Percentiles rank a stretch among this genome's conserved stretches.
Conservation (phyloP, 2,888 invertebrate genomes). For the Drosophila kambysellisi region DNA sequence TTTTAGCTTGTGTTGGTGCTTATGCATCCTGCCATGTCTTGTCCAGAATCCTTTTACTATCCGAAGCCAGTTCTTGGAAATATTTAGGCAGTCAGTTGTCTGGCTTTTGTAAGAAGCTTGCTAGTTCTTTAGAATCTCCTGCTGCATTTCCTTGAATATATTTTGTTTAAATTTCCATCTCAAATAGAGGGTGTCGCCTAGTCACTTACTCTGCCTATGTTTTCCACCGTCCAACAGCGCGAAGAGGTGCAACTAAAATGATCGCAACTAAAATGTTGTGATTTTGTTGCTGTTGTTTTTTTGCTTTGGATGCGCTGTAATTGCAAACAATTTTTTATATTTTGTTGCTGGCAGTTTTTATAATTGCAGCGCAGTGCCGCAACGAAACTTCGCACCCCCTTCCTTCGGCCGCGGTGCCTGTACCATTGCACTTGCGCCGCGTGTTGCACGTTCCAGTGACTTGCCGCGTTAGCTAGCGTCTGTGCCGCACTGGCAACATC, state of each 20-base stretch:
- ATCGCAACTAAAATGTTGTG: constrained; percentile 38
- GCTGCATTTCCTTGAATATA: not conserved
- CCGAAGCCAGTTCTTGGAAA: not conserved
- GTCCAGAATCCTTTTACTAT: not conserved
- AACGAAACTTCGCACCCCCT: constrained; percentile 2
- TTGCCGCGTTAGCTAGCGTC: constrained; percentile 20
- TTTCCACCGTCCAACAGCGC: not conserved
- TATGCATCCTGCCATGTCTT: not conserved
- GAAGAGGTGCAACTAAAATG: constrained; percentile 27
- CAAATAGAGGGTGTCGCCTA: not conserved
- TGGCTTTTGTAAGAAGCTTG: not conserved
- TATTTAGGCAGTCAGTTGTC: not conserved
- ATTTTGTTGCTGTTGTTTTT: constrained; percentile 31
- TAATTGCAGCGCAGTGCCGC: constrained; percentile 42
- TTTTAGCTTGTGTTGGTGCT: not conserved
- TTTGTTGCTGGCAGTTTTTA: constrained; percentile 12
- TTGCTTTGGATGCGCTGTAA: constrained; percentile 36
- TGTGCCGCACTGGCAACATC: constrained; percentile 48
- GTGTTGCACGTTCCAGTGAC: constrained; percentile 57
- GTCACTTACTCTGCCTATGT: not conserved
- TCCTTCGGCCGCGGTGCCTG: not conserved
- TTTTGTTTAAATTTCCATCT: not conserved
- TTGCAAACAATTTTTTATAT: constrained; percentile 23
- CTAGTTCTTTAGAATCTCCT: not conserved
- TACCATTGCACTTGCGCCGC: constrained; percentile 11